A percentile compares a stretch with the other conserved stretches of the same genome.
phyloP scores from a whole-genome alignment of 2,797 vertebrate species.

The Gephyroberyx darwinii region DNA sequence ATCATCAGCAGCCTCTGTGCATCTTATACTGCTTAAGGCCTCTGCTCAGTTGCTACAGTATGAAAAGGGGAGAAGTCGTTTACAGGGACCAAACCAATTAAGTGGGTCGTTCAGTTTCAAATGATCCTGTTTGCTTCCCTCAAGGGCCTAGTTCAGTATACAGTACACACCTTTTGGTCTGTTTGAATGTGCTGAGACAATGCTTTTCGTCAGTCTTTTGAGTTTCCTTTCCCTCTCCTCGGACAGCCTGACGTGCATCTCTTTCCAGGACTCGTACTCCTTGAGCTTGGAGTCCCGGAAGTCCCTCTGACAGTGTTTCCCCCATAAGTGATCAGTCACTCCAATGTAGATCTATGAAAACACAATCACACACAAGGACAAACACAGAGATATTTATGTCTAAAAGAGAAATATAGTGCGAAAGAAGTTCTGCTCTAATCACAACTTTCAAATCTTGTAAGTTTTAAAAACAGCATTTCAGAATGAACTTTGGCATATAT shows the following conservation, averaged over 20 bases:
- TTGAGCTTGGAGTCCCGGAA: slow-evolving; percentile 82
- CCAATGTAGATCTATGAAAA: slow-evolving; percentile 80
- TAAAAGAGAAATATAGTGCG: background rate
- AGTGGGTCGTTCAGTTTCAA: no score
- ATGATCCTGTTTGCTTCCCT: no score
- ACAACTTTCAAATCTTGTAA: background rate
- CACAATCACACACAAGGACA: background rate
- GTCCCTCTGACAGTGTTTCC: slow-evolving; percentile 86
- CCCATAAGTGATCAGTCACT: slow-evolving; percentile 86
- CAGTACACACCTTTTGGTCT: slow-evolving; percentile 85
- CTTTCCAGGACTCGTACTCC: slow-evolving; percentile 90
- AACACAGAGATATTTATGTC: background rate
- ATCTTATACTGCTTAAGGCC: no score
- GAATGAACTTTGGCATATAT: no score
- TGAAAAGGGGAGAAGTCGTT: no score
- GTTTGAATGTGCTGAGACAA: slow-evolving; percentile 85
- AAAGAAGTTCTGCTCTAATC: background rate
- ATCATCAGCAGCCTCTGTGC: no score
- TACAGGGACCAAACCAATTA: no score
- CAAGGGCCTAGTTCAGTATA: background rate
- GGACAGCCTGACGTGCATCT: slow-evolving; percentile 87
- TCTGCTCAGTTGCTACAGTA: no score
- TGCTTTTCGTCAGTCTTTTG: slow-evolving; percentile 85
- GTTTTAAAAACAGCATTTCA: no score
- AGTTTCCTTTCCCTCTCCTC: slow-evolving; percentile 88